Conservation (phyloP, 2,888 invertebrate species). For the Ditula angustiorana region DNA sequence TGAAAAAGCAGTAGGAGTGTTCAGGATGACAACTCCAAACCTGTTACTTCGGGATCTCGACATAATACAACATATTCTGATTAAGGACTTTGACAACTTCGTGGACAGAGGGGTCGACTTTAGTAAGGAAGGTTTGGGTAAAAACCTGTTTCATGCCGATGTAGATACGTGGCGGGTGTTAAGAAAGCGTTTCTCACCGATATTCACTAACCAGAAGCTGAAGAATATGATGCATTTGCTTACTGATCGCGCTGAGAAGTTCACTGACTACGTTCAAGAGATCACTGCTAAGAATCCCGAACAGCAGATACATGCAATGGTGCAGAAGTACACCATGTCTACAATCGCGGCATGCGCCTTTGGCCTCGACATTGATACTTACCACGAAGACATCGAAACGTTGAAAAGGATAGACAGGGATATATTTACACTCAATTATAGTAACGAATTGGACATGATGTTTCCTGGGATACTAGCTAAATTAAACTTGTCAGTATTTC, state of each 20-base stretch:
- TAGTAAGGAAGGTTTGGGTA: slow-evolving; percentile 22
- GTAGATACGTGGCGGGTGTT: slow-evolving; percentile 13
- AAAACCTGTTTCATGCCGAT: slow-evolving; percentile 28
- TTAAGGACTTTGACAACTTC: slow-evolving; percentile 34
- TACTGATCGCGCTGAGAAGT: background rate
- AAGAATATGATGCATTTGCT: slow-evolving; percentile 39
- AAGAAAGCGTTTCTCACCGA: slow-evolving; percentile 38
- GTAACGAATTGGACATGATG: slow-evolving; percentile 50
- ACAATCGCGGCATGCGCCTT: slow-evolving; percentile 53
- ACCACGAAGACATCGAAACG: background rate
- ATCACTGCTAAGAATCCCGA: slow-evolving; percentile 42
- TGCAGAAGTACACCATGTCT: slow-evolving; percentile 56
- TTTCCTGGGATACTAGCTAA: slow-evolving; percentile 58
- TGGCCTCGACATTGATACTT: slow-evolving; percentile 52
- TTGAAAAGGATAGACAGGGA: slow-evolving; percentile 5
- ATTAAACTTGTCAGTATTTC: slow-evolving; percentile 52
- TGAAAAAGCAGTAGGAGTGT: slow-evolving; percentile 46
- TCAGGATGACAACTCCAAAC: slow-evolving; percentile 35
- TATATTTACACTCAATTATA: background rate
- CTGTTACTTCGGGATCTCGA: slow-evolving; percentile 39
- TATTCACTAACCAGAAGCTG: slow-evolving; percentile 40
- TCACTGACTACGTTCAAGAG: slow-evolving; percentile 11
- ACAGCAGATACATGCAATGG: slow-evolving; percentile 49
- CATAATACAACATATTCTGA: slow-evolving; percentile 21
- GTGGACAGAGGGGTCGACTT: slow-evolving; percentile 23